These are phyloP conservation scores for Streblospio benedicti DNA, from an alignment of 1,140 invertebrate species.

Conservation along the genomic window DNA sequence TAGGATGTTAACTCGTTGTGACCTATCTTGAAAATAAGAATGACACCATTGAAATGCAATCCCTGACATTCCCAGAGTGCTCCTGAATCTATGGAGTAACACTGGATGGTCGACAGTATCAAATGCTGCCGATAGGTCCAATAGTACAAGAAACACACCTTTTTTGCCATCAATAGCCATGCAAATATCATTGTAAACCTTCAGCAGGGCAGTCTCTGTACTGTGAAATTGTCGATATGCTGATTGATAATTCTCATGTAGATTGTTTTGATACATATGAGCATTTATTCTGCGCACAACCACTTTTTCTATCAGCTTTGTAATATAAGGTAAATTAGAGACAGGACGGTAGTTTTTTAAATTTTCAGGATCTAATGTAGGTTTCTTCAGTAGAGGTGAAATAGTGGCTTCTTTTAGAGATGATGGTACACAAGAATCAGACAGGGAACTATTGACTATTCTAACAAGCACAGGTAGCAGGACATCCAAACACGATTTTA, in stretches of 20 bases:
- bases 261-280: background rate
- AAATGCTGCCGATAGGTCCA: no score
- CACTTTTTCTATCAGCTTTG: constrained; percentile 13
- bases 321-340: constrained; percentile 15
- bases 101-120: no score
- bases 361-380: constrained; percentile 12
- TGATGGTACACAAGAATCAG: background rate
- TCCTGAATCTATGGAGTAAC: no score
- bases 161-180: no score
- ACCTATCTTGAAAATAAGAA: no score
- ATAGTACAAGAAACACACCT: no score
- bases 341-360: constrained; percentile 20
- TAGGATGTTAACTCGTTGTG: no score
- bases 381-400: constrained; percentile 18
- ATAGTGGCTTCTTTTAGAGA: constrained; percentile 10
- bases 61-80: no score
- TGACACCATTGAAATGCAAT: no score
- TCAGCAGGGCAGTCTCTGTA: background rate
- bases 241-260: background rate
- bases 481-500: constrained; percentile 6
- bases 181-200: no score
- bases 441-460: constrained; percentile 17
- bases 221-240: background rate
- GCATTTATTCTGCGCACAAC: background rate
- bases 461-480: constrained; percentile 6